phyloP scores from a whole-genome alignment of 2,888 invertebrate species.

The Megastigmus dorsalis region DNA sequence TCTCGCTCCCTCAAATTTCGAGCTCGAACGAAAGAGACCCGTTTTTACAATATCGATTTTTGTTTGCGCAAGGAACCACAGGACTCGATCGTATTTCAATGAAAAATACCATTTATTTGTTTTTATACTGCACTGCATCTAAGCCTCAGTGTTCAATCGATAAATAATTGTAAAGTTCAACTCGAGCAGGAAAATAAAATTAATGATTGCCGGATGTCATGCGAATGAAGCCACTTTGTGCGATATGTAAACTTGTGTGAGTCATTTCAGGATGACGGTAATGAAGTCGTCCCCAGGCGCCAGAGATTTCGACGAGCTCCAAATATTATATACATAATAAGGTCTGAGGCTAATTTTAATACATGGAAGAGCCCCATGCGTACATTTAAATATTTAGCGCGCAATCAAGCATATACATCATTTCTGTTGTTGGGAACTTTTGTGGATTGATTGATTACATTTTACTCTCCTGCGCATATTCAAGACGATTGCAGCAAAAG shows the following conservation, averaged over 20 bases:
- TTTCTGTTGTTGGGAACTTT: no score
- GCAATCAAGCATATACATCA: no score
- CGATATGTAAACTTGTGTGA: constrained; percentile 23
- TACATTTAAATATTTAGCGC: constrained; percentile 20
- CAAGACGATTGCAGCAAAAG: no score
- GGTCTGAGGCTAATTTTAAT: neutral
- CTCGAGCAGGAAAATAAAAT: constrained; percentile 17
- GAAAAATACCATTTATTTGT: no score
- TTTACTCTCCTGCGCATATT: no score
- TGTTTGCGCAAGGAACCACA: no score
- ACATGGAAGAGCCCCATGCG: neutral
- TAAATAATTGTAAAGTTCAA: constrained; percentile 38
- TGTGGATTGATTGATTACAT: no score
- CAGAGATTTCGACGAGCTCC: neutral
- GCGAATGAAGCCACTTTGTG: neutral
- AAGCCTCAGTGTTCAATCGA: constrained; percentile 11
- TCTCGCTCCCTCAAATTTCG: no score
- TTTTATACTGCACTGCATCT: no score
- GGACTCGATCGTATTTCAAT: no score
- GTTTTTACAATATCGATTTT: no score
- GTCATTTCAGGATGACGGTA: neutral
- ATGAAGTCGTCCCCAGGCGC: neutral
- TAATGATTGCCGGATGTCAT: constrained; percentile 22
- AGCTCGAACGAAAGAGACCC: no score
- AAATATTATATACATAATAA: neutral